Base-by-base conservation (phyloP, 2,797 vertebrate genomes). In the Ficedula albicollis region DNA sequence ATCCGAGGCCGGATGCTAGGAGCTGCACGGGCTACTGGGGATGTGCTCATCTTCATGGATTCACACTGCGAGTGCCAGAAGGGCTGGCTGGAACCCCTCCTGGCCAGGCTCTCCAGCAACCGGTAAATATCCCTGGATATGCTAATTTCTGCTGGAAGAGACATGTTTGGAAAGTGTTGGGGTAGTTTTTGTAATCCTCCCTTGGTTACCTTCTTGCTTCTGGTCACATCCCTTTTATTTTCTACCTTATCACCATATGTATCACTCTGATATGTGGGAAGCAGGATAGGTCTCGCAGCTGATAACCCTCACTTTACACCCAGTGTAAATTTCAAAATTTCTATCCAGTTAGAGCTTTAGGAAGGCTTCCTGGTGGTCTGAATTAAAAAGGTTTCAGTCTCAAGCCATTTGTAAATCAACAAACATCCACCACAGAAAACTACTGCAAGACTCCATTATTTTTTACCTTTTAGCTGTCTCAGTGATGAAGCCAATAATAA, bases 21-120 rank as follows among this genome's bases (percentile, higher is more conserved):
- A 49, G 98, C 99, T 25, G 97, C 98, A 72, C 96, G 98, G 76
- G 99, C 99, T 30, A 87, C 97, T 0, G 99, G 98, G 12, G 98
- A 99, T 0, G 98, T 99, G 74, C 97, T 99, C 27, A 92, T 99
- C 94, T 99, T 99, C 97, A 98, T 99, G 98, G 98, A 99, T 78
- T 98, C 99, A 10, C 98, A 98, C 96, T 99, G 98, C 38, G 98
- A 99, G 87, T 99, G 99, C 67, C 98, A 98, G 91, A 98, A 92
- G 4, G 98, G 98, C 67, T 99, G 99, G 99, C 97, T 99, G 94
- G 98, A 99, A 19, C 98, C 99, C 5, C 98, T 99, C 55, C 97
- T 99, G 92, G 98, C 98, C 97, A 98, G 98, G 96, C 98, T 99
- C 96, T 97, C 98, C 52, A 98, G 95, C 95, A 98, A 98, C 97